Evolutionary conservation across 2,888 invertebrate genomes (phyloP), one percentile per base, ranked within the genome.

Genomic region (Meghimatium bilineatum): DNA sequence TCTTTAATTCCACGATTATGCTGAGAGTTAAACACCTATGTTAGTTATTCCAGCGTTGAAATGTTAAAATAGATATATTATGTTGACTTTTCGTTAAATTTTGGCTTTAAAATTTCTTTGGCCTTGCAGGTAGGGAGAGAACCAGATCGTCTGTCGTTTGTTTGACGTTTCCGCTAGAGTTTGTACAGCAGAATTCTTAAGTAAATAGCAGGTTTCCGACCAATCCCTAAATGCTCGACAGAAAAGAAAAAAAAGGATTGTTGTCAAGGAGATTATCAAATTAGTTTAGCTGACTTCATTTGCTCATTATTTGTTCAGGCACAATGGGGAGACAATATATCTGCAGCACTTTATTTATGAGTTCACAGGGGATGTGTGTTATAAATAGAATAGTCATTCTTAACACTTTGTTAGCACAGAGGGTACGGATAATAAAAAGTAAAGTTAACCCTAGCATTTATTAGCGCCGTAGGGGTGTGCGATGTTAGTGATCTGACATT

Each of bases 191-290:
- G 56, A 20, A 20, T 56, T 56, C 17, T 56, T 12, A 56, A 56
- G 17, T 17, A 56, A 56, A 56, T 17, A 56, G 2, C 20, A 56
- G 56, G 56, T 56, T 56, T 2, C 56, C 6, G 56, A 72, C 72
- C 23, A 6, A 2, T 23, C 72, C 72, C 72, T 38, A 2, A 72
- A 23, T 38, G 1, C 44, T 44, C 72, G 5, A 38, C 20, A 8
- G n/a, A 44, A 20, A 44, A 12, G 44, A 44, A 44, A 44, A 44
- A 72, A 72, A 38, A 67, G 1, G 36, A 8, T 2, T 23, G 75
- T 75, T 75, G 75, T 56, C 75, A 20, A 6, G 75, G 52, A 49
- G 56, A 75, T 75, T 75, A 75, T 75, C 75, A 52, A 29, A 75
- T 56, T 75, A 56, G 56, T n/a, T 32, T 44, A 44, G 44, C 6